These are phyloP conservation scores for Nyctibius bracteatus DNA, from an alignment of 2,113 vertebrate species.

Conservation along the genomic window DNA sequence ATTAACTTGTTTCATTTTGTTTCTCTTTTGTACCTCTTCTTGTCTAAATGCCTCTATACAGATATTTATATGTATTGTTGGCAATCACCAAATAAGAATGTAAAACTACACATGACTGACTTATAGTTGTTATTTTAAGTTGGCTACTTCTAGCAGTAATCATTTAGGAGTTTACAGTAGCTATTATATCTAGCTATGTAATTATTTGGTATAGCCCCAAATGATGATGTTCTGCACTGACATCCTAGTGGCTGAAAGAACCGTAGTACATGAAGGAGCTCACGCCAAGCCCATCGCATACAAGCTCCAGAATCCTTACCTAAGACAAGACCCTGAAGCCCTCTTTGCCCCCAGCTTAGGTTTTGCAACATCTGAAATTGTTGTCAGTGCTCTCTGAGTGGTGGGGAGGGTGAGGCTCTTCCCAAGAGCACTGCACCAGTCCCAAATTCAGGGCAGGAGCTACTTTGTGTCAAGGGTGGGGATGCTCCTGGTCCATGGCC, in stretches of 20 bases:
- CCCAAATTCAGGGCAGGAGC: rapidly evolving
- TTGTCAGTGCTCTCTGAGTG: neutral
- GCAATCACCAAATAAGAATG: neutral
- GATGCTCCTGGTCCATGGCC: rapidly evolving
- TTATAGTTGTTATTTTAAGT: neutral
- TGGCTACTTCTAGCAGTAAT: neutral
- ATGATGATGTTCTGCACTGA: neutral
- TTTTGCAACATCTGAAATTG: neutral
- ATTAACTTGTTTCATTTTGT: neutral
- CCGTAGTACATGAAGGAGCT: neutral
- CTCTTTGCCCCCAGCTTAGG: neutral
- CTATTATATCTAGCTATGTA: neutral
- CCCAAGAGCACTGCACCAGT: neutral
- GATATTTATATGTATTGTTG: neutral
- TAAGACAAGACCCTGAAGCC: neutral
- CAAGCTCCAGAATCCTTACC: neutral
- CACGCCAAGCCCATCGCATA: neutral
- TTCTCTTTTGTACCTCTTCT: neutral
- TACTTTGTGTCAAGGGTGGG: neutral
- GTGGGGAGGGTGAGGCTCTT: neutral
- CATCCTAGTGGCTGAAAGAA: neutral
- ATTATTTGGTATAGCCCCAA: neutral
- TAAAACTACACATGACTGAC: neutral
- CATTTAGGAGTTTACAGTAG: neutral
- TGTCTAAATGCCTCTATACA: neutral